Conservation (phyloP, 2,888 invertebrate genomes). For the Brenthis daphne region DNA sequence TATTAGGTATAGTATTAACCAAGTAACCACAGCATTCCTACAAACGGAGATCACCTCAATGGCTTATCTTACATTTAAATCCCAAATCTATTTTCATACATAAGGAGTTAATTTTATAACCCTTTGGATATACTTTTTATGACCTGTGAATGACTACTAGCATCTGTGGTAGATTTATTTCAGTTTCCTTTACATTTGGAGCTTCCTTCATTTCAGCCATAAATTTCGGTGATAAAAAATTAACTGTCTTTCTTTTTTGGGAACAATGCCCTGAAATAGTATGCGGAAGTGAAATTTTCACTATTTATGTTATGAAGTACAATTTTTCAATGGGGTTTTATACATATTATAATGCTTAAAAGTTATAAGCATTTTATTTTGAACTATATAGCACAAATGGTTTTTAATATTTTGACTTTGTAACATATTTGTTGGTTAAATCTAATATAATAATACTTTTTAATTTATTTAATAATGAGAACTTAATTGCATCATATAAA, state of each 20-base stretch:
- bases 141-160: slow-evolving; percentile 70
- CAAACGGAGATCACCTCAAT: too few relatives aligned
- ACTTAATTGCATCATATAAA: too few relatives aligned
- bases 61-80: slow-evolving; percentile 28
- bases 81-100: slow-evolving; percentile 58
- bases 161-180: slow-evolving; percentile 78
- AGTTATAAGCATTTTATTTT: too few relatives aligned
- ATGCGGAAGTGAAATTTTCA: background rate
- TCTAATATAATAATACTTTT: too few relatives aligned
- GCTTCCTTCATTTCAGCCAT: slow-evolving; percentile 70
- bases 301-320: background rate
- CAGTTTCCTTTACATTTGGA: slow-evolving; percentile 72
- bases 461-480: too few relatives aligned
- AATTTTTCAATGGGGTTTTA: background rate
- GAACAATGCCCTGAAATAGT: slow-evolving; percentile 52
- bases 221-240: slow-evolving; percentile 71
- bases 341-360: background rate
- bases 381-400: too few relatives aligned
- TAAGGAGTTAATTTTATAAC: slow-evolving; percentile 64
- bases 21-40: too few relatives aligned
- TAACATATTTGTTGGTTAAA: too few relatives aligned
- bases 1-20: too few relatives aligned
- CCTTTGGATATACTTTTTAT: slow-evolving; percentile 69
- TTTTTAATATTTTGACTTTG: too few relatives aligned
- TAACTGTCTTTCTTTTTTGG: slow-evolving; percentile 58